A percentile compares a stretch with the other conserved stretches of the same genome.
Conservation (phyloP, 1,140 invertebrate genomes). For the Drosophila insularis region DNA sequence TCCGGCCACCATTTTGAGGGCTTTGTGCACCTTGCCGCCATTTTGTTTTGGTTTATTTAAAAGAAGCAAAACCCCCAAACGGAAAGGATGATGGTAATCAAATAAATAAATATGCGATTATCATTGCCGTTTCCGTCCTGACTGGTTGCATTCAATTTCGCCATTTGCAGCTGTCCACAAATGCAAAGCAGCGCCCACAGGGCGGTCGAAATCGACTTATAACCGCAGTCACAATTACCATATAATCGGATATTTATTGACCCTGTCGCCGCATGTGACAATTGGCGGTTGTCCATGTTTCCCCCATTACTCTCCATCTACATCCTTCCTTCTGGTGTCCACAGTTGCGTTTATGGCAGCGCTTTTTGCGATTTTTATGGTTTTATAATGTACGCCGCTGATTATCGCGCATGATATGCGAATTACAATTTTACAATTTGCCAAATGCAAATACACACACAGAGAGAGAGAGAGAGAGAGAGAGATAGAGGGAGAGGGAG, state of each 20-base stretch:
- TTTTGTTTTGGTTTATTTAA: slow-evolving; percentile 50
- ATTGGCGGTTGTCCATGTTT: slow-evolving; percentile 48
- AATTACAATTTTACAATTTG: slow-evolving; percentile 81
- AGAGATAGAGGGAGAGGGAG: not conserved
- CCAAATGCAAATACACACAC: slow-evolving; percentile 64
- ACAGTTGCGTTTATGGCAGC: slow-evolving; percentile 61
- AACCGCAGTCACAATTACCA: slow-evolving; percentile 68
- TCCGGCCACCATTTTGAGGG: not conserved
- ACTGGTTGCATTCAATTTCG: slow-evolving; percentile 32
- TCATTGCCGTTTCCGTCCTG: slow-evolving; percentile 37
- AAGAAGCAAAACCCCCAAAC: slow-evolving; percentile 16
- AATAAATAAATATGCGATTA: slow-evolving; percentile 66
- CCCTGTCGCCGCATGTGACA: slow-evolving; percentile 68
- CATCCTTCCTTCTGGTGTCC: not conserved
- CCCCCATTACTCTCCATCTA: not conserved
- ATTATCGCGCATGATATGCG: slow-evolving; percentile 79
- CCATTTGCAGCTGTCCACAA: slow-evolving; percentile 71
- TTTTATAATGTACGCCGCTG: slow-evolving; percentile 78
- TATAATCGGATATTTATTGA: slow-evolving; percentile 78
- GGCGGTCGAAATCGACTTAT: slow-evolving; percentile 40
- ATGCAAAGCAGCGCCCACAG: slow-evolving; percentile 56
- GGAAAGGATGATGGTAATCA: slow-evolving; percentile 7
- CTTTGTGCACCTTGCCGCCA: slow-evolving; percentile 34
- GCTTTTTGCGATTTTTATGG: slow-evolving; percentile 75
- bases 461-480: not conserved